Evolutionary conservation across 1,140 invertebrate species (phyloP).

Genomic region (Hycleus cichorii): DNA sequence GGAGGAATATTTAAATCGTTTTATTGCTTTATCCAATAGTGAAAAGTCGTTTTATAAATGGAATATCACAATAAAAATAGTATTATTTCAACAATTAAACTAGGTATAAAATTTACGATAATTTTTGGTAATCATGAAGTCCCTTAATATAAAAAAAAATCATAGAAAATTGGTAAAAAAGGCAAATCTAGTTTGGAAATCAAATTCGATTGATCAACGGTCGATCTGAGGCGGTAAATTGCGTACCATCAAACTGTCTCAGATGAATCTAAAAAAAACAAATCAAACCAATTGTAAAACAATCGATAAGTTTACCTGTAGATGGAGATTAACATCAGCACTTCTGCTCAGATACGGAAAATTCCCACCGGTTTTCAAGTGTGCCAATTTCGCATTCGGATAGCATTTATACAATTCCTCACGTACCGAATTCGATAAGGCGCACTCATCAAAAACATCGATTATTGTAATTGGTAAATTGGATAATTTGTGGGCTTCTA

Average conservation of each 20-base stretch:
- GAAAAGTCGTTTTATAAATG: no score
- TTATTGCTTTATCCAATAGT: no score
- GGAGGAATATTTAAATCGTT: conserved; percentile 17
- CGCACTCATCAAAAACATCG: conserved; percentile 88
- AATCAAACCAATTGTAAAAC: not conserved
- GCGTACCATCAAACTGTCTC: conserved; percentile 50
- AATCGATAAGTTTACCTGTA: conserved; percentile 56
- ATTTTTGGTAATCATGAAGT: no score
- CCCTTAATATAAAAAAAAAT: not conserved
- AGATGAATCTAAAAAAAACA: conserved; percentile 46
- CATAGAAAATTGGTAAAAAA: not conserved
- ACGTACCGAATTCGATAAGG: conserved; percentile 64
- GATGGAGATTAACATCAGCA: conserved; percentile 85
- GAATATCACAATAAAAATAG: not conserved
- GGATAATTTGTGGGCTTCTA: conserved; percentile 67
- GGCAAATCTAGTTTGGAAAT: conserved; percentile 2
- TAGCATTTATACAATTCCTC: conserved; percentile 85
- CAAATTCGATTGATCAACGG: conserved; percentile 20
- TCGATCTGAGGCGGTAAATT: conserved; percentile 40
- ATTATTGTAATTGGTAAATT: conserved; percentile 71
- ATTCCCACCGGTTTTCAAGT: conserved; percentile 83
- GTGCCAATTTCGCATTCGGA: conserved; percentile 78
- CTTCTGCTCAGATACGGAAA: conserved; percentile 86
- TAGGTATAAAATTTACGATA: not conserved
- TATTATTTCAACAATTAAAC: not conserved